These are phyloP conservation scores for Anoncus sp. DNA, from an alignment of 2,888 invertebrate genomes.

Conservation along the genomic window DNA sequence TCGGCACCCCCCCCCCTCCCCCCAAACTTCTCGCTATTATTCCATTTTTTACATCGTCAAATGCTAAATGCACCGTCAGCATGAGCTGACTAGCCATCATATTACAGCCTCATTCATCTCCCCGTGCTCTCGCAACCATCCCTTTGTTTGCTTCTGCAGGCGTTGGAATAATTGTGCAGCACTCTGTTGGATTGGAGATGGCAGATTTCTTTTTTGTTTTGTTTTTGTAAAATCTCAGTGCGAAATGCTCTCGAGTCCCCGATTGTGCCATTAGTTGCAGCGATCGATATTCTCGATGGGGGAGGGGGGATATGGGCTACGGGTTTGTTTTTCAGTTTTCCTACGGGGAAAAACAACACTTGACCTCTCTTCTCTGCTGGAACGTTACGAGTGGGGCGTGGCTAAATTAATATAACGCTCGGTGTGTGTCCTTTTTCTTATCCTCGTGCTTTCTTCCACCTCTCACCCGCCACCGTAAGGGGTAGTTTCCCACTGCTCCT, in stretches of 20 bases:
- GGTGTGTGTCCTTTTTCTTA: not conserved
- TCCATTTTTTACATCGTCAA: too few relatives aligned
- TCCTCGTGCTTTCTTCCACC: not conserved
- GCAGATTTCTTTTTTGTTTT: not conserved
- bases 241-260: conserved; percentile 11
- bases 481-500: conserved; percentile 2
- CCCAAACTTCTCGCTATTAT: too few relatives aligned
- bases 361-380: conserved; percentile 27
- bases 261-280: conserved; percentile 6
- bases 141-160: not conserved
- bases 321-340: conserved; percentile 36
- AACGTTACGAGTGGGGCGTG: conserved; percentile 58
- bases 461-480: not conserved
- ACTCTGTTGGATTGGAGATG: not conserved
- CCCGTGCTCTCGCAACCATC: not conserved
- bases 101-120: conserved; percentile 15
- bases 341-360: conserved; percentile 40
- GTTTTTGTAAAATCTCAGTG: conserved; percentile 1
- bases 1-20: too few relatives aligned
- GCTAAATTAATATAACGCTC: conserved; percentile 49
- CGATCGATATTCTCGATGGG: conserved; percentile 30
- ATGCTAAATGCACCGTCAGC: not conserved
- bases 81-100: too few relatives aligned
- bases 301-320: not conserved
- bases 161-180: not conserved